These are phyloP conservation scores for Stichodactyla mertensii DNA, from an alignment of 64 coral and sea anemone genomes.

Conservation along the genomic window DNA sequence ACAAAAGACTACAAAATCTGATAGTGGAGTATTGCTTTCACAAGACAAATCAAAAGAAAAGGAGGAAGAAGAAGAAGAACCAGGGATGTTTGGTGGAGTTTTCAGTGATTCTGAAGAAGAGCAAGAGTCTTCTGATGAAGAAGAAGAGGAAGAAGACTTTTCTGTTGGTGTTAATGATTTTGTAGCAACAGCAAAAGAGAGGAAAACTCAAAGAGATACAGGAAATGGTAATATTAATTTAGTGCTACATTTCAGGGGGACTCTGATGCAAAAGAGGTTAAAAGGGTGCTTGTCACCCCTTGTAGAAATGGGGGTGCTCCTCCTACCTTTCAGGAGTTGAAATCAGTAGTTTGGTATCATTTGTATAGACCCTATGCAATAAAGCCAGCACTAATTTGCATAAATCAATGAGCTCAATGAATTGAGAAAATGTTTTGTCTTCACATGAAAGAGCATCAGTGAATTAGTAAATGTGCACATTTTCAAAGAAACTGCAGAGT, in stretches of 20 bases:
- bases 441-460: too few relatives aligned
- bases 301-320: too few relatives aligned
- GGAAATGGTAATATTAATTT: slow-evolving; percentile 24
- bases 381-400: too few relatives aligned
- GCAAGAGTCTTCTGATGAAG: slow-evolving; percentile 59
- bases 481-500: too few relatives aligned
- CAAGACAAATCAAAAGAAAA: background rate
- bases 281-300: too few relatives aligned
- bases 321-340: too few relatives aligned
- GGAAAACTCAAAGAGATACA: slow-evolving; percentile 20
- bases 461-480: too few relatives aligned
- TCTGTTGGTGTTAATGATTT: slow-evolving; percentile 55
- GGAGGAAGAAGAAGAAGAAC: slow-evolving; percentile 31
- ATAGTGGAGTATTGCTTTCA: background rate
- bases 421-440: too few relatives aligned
- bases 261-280: too few relatives aligned
- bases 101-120: slow-evolving; percentile 84
- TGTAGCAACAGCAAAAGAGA: slow-evolving; percentile 39
- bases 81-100: slow-evolving; percentile 73
- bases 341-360: too few relatives aligned
- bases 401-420: too few relatives aligned
- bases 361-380: too few relatives aligned
- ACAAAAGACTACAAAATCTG: background rate
- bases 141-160: slow-evolving; percentile 58
- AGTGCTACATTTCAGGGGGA: background rate